A percentile compares a stretch with the other conserved stretches of the same genome.
phyloP scores from a whole-genome alignment of 2,113 vertebrate genomes.

The Chiloscyllium plagiosum region DNA sequence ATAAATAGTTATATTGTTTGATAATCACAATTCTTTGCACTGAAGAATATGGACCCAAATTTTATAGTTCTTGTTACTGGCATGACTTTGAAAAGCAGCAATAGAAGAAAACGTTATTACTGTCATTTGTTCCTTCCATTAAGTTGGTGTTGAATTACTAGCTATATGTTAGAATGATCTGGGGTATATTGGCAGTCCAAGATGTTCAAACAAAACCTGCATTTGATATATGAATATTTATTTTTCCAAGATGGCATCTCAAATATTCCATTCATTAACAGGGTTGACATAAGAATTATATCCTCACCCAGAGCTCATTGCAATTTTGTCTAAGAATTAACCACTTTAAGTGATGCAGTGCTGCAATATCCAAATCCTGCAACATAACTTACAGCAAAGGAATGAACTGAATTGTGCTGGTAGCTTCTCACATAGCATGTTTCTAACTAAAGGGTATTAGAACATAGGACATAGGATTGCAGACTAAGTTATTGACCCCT shows the following conservation, averaged over 20 bases:
- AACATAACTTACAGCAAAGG: background rate
- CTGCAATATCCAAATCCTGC: background rate
- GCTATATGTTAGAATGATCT: background rate
- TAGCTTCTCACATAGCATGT: background rate
- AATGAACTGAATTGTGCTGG: too few relatives aligned
- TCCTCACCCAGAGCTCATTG: background rate
- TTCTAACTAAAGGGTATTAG: background rate
- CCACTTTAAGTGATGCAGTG: background rate
- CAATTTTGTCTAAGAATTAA: background rate
- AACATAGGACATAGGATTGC: background rate
- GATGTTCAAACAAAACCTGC: background rate
- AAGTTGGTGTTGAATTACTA: background rate
- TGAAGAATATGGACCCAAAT: slow-evolving; percentile 9
- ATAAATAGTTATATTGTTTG: slow-evolving; percentile 13
- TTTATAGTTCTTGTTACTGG: background rate
- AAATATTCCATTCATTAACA: background rate
- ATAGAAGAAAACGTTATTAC: background rate
- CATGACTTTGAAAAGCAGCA: slow-evolving; percentile 7
- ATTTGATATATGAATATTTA: background rate
- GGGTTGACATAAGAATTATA: background rate
- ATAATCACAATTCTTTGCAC: slow-evolving; percentile 19
- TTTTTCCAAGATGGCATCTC: background rate
- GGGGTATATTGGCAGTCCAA: background rate
- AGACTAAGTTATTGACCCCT: background rate
- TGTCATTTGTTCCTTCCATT: background rate